phyloP scores from a whole-genome alignment of 2,797 vertebrate genomes.

The Trichosurus vulpecula region DNA sequence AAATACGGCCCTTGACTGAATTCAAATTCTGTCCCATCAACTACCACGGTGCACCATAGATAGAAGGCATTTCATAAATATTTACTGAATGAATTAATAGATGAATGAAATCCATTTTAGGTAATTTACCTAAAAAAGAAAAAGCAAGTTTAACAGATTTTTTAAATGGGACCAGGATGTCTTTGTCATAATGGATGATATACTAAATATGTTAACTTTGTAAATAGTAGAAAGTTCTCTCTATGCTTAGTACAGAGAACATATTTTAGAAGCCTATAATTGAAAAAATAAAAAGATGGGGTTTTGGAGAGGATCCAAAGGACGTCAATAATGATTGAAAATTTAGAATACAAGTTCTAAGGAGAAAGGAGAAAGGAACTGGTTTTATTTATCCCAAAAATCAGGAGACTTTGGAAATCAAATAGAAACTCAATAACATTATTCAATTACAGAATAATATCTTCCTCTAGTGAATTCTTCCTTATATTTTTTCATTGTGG shows the following conservation, averaged over 20 bases:
- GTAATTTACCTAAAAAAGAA: constrained; percentile 59
- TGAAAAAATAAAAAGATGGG: constrained; percentile 2
- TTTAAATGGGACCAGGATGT: background rate
- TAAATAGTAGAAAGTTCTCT: constrained; percentile 29
- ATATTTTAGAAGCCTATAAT: background rate
- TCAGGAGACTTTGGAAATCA: background rate
- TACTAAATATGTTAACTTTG: background rate
- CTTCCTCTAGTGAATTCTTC: background rate
- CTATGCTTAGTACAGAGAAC: background rate
- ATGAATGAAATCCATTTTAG: constrained; percentile 51
- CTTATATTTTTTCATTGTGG: background rate
- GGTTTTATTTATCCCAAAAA: constrained; percentile 23
- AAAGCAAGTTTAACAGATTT: background rate
- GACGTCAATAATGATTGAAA: constrained; percentile 20
- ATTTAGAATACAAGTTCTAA: background rate
- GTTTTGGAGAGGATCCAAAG: constrained; percentile 7
- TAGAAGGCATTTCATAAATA: background rate
- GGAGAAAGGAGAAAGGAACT: background rate
- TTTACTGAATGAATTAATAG: background rate
- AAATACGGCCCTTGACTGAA: no score
- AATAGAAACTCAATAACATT: background rate
- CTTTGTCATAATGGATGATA: background rate
- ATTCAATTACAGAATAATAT: background rate
- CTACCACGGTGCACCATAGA: background rate
- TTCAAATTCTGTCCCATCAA: background rate